phyloP scores from a whole-genome alignment of 2,113 vertebrate species.

The Genyomyrus donnyi region DNA sequence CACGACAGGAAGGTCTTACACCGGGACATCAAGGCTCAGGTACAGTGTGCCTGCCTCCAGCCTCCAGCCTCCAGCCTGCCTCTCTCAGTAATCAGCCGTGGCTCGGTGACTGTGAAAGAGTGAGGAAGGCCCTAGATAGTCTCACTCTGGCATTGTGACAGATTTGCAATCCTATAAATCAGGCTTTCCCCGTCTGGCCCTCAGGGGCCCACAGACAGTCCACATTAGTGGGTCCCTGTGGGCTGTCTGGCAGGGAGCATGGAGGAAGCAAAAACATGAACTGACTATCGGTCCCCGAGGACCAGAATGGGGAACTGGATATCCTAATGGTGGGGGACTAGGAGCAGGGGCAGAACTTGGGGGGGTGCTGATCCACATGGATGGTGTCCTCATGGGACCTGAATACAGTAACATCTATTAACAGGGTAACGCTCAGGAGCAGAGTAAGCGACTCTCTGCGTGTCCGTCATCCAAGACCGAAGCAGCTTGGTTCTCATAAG shows the following conservation, averaged over 20 bases:
- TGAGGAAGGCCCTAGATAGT: background rate
- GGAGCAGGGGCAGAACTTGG: background rate
- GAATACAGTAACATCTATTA: background rate
- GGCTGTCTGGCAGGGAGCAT: background rate
- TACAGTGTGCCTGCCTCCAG: slow-evolving; percentile 36
- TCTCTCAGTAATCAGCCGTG: background rate
- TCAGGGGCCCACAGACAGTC: background rate
- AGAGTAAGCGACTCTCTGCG: background rate
- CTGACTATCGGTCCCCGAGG: background rate
- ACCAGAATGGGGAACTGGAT: background rate
- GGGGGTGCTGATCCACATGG: background rate
- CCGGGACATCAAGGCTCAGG: slow-evolving; percentile 88
- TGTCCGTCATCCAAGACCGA: background rate
- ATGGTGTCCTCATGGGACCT: background rate
- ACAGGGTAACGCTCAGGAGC: background rate
- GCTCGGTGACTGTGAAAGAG: background rate
- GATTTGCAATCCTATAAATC: background rate
- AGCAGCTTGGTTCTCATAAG: background rate
- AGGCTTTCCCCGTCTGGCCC: background rate
- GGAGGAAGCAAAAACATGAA: background rate
- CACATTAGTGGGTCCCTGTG: background rate
- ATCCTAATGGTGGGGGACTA: background rate
- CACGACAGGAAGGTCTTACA: slow-evolving; percentile 88
- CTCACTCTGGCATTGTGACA: background rate
- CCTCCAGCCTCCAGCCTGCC: background rate